Conservation (phyloP, 2,888 invertebrate genomes). For the Galeopsomyia nigrocyanea region DNA sequence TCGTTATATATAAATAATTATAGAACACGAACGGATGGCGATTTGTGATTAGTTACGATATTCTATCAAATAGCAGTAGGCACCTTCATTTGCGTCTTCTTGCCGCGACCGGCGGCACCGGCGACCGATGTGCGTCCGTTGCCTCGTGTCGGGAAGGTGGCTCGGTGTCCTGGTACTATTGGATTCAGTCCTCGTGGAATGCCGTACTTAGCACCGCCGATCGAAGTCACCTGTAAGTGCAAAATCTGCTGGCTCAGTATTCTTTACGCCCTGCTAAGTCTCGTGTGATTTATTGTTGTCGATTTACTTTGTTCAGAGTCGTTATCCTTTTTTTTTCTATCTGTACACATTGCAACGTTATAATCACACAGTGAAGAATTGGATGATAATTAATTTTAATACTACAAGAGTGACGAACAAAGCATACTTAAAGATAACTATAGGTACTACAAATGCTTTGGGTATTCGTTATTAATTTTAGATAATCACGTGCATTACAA, state of each 20-base stretch:
- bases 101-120: conserved; percentile 58
- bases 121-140: conserved; percentile 58
- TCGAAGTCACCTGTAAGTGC: conserved; percentile 65
- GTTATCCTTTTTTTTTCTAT: too few relatives aligned
- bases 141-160: conserved; percentile 60
- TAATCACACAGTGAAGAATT: too few relatives aligned
- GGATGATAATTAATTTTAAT: too few relatives aligned
- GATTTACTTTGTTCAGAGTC: too few relatives aligned
- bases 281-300: background rate
- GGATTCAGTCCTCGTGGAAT: conserved; percentile 60
- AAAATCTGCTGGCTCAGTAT: too few relatives aligned
- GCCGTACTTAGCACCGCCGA: conserved; percentile 65
- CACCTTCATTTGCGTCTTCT: conserved; percentile 67
- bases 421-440: conserved; percentile 40
- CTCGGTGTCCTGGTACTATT: conserved; percentile 52
- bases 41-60: conserved; percentile 39
- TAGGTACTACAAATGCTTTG: too few relatives aligned
- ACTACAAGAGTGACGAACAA: too few relatives aligned
- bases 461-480: too few relatives aligned
- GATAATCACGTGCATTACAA: too few relatives aligned
- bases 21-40: conserved; percentile 43
- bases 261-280: background rate
- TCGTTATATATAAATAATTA: conserved; percentile 21
- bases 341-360: too few relatives aligned
- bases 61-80: conserved; percentile 43